Percentiles rank a stretch among this genome's conserved stretches.
These are phyloP conservation scores for Enteromius afrohamiltoni DNA, from an alignment of 2,797 vertebrate genomes.

Conservation along the genomic window DNA sequence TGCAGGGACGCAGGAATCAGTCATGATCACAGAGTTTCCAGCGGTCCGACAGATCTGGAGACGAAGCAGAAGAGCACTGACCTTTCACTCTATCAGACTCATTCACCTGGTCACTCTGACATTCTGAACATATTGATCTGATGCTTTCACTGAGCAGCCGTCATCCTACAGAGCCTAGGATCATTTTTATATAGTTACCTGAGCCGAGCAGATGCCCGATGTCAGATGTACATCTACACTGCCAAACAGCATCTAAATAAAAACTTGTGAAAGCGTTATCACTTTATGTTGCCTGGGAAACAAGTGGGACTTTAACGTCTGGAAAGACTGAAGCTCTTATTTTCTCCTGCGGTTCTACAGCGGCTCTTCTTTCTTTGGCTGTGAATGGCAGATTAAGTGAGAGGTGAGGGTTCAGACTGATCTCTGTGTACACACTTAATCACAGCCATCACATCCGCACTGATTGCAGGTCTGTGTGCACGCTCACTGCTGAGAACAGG, in stretches of 20 bases:
- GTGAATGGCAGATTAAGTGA: neutral
- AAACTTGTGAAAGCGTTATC: slow-evolving; percentile 40
- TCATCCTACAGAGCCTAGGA: neutral
- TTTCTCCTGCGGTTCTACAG: slow-evolving; percentile 33
- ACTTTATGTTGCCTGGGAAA: slow-evolving; percentile 61
- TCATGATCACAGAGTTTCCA: neutral
- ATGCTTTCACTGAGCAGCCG: slow-evolving; percentile 13
- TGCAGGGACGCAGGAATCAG: slow-evolving; percentile 1
- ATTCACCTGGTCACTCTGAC: slow-evolving; percentile 35
- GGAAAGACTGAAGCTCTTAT: slow-evolving; percentile 23
- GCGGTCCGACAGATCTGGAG: neutral
- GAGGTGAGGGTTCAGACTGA: slow-evolving; percentile 6
- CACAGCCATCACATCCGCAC: slow-evolving; percentile 26
- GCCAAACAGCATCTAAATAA: slow-evolving; percentile 44
- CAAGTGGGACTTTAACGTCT: slow-evolving; percentile 50
- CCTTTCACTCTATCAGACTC: slow-evolving; percentile 43
- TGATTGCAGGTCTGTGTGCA: slow-evolving; percentile 64
- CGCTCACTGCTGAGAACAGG: slow-evolving; percentile 50
- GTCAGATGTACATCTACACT: slow-evolving; percentile 30
- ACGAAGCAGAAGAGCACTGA: slow-evolving; percentile 33
- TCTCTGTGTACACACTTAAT: slow-evolving; percentile 11
- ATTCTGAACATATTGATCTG: slow-evolving; percentile 48
- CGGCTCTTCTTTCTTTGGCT: neutral
- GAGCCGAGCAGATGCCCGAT: slow-evolving; percentile 12
- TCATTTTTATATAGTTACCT: neutral